These are phyloP conservation scores for Gallirallus australis DNA, from an alignment of 2,797 vertebrate genomes.

Conservation along the genomic window DNA sequence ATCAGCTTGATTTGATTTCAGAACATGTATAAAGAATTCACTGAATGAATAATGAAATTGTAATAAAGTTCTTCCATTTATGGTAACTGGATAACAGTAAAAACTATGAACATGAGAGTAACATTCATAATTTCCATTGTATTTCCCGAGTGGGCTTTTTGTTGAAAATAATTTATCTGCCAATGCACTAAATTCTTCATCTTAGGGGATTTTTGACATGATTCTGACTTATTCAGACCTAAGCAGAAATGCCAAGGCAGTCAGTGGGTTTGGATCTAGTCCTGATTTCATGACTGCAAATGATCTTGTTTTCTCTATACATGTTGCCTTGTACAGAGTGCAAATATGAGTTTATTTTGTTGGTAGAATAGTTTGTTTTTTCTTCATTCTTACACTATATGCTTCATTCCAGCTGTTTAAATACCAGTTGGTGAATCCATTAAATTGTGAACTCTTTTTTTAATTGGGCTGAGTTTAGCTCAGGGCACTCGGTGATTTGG, in stretches of 20 bases:
- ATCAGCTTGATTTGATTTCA: slow-evolving; percentile 33
- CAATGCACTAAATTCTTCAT: not conserved
- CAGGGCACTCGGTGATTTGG: not conserved
- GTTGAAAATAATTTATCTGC: not conserved
- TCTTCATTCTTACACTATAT: not conserved
- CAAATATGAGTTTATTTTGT: not conserved
- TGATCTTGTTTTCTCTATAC: not conserved
- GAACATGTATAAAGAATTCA: not conserved
- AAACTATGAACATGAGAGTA: not conserved
- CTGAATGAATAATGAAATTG: not conserved
- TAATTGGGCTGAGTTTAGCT: slow-evolving; percentile 42
- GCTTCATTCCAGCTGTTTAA: slow-evolving; percentile 33
- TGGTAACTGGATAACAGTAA: not conserved
- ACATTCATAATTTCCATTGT: not conserved
- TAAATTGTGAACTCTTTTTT: slow-evolving; percentile 6
- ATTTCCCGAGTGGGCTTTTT: not conserved
- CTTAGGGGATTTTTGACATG: not conserved
- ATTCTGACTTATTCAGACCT: not conserved
- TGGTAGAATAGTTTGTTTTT: not conserved
- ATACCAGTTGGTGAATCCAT: not conserved
- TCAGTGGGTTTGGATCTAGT: not conserved
- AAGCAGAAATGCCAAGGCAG: not conserved
- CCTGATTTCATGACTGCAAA: not conserved
- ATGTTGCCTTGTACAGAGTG: not conserved
- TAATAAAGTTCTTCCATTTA: not conserved